A percentile compares a stretch with the other conserved stretches of the same genome.
phyloP scores from a whole-genome alignment of 2,797 vertebrate species.

The Brachyalestes nurse region DNA sequence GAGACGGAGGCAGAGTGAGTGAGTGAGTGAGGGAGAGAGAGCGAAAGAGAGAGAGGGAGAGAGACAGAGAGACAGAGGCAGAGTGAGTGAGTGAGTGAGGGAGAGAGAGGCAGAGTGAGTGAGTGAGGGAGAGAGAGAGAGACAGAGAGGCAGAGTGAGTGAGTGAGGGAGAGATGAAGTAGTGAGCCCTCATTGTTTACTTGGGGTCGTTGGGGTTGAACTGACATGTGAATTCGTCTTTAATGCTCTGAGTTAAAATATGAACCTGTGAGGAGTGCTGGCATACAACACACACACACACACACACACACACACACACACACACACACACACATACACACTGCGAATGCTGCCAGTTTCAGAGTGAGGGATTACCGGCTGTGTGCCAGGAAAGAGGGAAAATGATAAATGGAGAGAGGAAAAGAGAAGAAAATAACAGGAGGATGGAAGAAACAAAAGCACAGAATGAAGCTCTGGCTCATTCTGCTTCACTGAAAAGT shows the following conservation, averaged over 20 bases:
- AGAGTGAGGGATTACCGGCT: slow-evolving; percentile 3
- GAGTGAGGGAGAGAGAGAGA: background rate
- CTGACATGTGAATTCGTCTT: slow-evolving; percentile 62
- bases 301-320: no score
- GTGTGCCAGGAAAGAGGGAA: background rate
- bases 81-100: no score
- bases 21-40: no score
- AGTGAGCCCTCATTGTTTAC: slow-evolving; percentile 60
- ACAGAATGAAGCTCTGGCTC: no score
- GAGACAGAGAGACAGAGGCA: no score
- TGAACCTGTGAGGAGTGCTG: slow-evolving; percentile 30
- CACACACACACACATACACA: slow-evolving; percentile 7
- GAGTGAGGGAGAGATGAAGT: slow-evolving; percentile 48
- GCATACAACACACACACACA: no score
- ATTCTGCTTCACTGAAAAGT: background rate
- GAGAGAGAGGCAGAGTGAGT: background rate
- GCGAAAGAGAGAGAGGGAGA: no score
- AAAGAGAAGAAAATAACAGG: background rate
- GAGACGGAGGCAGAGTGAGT: no score
- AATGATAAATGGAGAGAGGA: background rate
- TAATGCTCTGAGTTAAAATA: slow-evolving; percentile 48
- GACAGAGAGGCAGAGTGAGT: background rate
- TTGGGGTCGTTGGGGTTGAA: slow-evolving; percentile 54
- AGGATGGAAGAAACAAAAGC: background rate
- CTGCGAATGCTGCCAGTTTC: background rate